Evolutionary conservation across 2,888 invertebrate genomes (phyloP), one percentile per base, ranked within the genome.

Genomic region (Anoplius nigerrimus): DNA sequence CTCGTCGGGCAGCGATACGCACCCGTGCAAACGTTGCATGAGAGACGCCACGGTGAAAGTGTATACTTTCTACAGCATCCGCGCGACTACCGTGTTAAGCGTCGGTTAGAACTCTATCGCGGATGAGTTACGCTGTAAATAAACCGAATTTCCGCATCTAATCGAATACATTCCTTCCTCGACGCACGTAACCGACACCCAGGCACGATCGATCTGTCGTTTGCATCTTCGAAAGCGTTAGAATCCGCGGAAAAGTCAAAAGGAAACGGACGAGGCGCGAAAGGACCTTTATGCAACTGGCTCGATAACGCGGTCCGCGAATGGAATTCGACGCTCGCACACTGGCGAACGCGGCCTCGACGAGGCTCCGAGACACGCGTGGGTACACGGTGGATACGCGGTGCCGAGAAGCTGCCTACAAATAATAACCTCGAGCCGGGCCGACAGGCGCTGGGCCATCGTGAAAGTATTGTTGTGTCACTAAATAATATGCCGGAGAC

Each of bases 41-140:
- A 69, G 66, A 73, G 75, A 75, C 68, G 75, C 69, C 54, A 69
- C 72, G 76, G 80, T 79, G 81, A 82, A 82, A 82, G 82, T 80
- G 76, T 76, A 68, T 73, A 80, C 84, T 84, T 84, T 84, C 84
- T 84, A 84, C 81, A 79, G 81, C 79, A 80, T 77, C 79, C 70
- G 62, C 56, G 64, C 66, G 60, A 59, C 65, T 69, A 66, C 71
- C 70, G 68, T 45, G 51, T 68, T 70, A 75, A 62, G 72, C 63
- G 71, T 66, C 75, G 66, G 69, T 78, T 70, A 62, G 61, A 70
- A 70, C 74, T 65, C 34, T 34, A 34, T 34, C 34, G 11, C 34
- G 34, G 34, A 8, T 3, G 11, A 34, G 34, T 34, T 34, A 13
- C 24, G 24, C 34, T 3, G 34, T 34, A 34, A 13, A 13, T 34